Base-by-base conservation (phyloP, 2,797 vertebrate species). In the Adrianichthys oophorus region DNA sequence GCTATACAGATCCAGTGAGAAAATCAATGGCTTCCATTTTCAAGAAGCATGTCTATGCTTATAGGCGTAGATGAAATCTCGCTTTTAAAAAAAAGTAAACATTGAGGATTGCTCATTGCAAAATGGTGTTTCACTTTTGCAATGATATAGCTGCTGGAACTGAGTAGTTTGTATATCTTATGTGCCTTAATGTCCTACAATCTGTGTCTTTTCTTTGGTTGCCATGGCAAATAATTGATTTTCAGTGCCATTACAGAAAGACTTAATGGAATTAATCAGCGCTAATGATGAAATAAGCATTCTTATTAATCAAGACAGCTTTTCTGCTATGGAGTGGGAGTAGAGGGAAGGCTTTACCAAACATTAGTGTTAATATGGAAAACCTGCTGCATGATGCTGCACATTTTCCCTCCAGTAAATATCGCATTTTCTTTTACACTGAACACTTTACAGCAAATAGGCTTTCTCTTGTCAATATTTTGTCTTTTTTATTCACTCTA, bases 211-310 rank as follows among this genome's bases (percentile, higher is more conserved):
- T 65, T 68, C 70, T 49, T 59, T 42, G 44, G 87, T 91, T 87
- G 67, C 85, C 71, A 86, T 89, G 85, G 85, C 52, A 68, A 86
- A 78, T 87, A 90, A 91, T 86, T 83, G 64, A 87, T 87, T 90
- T 64, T 63, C 78, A 70, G 74, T 73, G 63, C 73, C 81, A 78
- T 86, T 76, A 81, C 59, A 68, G 76, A 86, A 87, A 82, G 52
- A 76, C 79, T 87, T 87, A 65, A 89, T 91, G 76, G 82, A 89
- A 90, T 90, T 86, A 90, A 91, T 90, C 87, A 88, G 51, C 72
- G 75, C 73, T 92, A 91, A 91, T 92, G 89, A 89, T 85, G 89
- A 89, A 89, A 84, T 91, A 92, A 91, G 87, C 88, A 87, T 90
- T 90, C 65, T 73, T 87, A 90, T 92, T 89, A 85, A 91, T 93